These are phyloP conservation scores for Chrysotoxum bicinctum DNA, from an alignment of 2,888 invertebrate species.

Conservation along the genomic window DNA sequence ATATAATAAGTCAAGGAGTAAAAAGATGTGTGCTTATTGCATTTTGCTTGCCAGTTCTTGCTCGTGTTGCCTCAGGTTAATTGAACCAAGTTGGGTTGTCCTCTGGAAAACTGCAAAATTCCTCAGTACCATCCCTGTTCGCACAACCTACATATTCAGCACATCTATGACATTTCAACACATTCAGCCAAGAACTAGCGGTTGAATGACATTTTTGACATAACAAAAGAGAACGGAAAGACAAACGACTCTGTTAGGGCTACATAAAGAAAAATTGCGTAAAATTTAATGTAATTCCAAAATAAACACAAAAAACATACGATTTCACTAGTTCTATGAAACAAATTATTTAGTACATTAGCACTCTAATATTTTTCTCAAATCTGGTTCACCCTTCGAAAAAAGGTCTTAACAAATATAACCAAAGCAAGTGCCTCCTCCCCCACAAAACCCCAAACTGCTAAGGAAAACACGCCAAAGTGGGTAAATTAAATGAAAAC, in stretches of 20 bases:
- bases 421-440: slow-evolving; percentile 1
- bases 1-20: too few species aligned
- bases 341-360: neutral
- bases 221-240: neutral
- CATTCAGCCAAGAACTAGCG: neutral
- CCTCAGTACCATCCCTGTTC: neutral
- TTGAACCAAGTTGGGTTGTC: too few species aligned
- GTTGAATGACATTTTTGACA: slow-evolving; percentile 2
- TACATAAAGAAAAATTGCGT: slow-evolving; percentile 6
- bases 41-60: too few species aligned
- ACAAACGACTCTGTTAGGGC: neutral
- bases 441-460: neutral
- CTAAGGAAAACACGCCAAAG: neutral
- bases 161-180: neutral
- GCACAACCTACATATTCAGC: neutral
- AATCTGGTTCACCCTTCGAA: neutral
- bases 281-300: slow-evolving; percentile 8
- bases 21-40: too few species aligned
- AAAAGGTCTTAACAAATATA: slow-evolving; percentile 6
- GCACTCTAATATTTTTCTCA: neutral
- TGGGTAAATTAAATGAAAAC: neutral
- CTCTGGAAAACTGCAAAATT: too few species aligned
- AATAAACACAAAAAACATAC: slow-evolving; percentile 18
- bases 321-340: neutral
- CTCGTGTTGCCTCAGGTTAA: too few species aligned